These are phyloP conservation scores for Rhinella marina DNA, from an alignment of 2,797 vertebrate species.

Conservation along the genomic window DNA sequence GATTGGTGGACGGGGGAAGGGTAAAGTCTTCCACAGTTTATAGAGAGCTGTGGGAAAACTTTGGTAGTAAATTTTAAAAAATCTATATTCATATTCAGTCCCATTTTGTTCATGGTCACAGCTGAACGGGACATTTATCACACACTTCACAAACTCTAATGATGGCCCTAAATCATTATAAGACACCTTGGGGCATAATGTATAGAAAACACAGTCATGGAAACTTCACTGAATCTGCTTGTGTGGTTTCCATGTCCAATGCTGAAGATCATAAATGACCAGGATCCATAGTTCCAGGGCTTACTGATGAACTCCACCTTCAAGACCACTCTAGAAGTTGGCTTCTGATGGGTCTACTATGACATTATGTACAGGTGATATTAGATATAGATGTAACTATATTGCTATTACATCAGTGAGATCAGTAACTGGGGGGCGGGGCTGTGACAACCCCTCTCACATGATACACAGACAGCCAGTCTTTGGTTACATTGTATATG, in stretches of 20 bases:
- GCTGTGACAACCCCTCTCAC: neutral
- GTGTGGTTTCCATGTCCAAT: no score
- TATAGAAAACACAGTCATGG: neutral
- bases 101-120: slow-evolving; percentile 2
- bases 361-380: neutral
- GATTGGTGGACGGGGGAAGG: neutral
- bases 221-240: neutral
- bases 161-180: slow-evolving; percentile 42
- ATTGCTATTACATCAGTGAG: neutral
- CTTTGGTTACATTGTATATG: neutral
- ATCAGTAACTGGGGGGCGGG: neutral
- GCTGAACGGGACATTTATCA: neutral
- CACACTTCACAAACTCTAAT: slow-evolving; percentile 27
- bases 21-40: neutral
- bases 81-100: neutral
- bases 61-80: neutral
- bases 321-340: neutral
- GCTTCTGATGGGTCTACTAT: neutral
- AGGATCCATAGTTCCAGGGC: no score
- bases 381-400: neutral
- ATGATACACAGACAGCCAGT: neutral
- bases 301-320: neutral
- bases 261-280: neutral
- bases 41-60: slow-evolving; percentile 26
- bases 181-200: neutral